phyloP scores from a whole-genome alignment of 2,797 vertebrate genomes.

The Hipposideros larvatus region DNA sequence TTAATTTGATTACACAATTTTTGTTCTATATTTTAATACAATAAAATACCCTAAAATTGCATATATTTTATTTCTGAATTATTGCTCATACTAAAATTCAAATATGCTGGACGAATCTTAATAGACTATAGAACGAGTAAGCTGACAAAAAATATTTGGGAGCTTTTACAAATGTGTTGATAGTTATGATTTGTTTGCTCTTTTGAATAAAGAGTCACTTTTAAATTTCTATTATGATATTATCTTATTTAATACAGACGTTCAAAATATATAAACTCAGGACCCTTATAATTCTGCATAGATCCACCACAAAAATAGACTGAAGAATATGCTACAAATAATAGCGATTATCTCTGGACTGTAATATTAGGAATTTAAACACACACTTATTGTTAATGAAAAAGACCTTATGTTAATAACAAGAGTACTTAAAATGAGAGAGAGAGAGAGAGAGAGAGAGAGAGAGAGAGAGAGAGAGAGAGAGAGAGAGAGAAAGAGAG shows the following conservation, averaged over 20 bases:
- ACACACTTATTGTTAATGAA: background rate
- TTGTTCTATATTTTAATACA: background rate
- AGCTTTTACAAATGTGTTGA: background rate
- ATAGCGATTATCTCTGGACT: background rate
- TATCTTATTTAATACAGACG: background rate
- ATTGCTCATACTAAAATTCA: background rate
- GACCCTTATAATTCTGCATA: background rate
- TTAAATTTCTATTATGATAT: background rate
- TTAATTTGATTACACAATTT: background rate
- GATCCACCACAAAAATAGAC: background rate
- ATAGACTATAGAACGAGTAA: background rate
- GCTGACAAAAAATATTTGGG: background rate
- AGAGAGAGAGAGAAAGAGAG: no score
- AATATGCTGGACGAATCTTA: background rate
- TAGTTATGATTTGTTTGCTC: background rate
- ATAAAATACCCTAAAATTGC: background rate
- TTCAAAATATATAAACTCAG: background rate
- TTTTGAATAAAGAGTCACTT: background rate
- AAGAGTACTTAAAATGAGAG: background rate
- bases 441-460: no score
- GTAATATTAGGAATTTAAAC: background rate
- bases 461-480: no score
- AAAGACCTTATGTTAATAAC: background rate
- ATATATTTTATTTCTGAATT: background rate
- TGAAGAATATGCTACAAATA: background rate